Conservation (phyloP, 2,113 vertebrate species). For the Piprites chloris region DNA sequence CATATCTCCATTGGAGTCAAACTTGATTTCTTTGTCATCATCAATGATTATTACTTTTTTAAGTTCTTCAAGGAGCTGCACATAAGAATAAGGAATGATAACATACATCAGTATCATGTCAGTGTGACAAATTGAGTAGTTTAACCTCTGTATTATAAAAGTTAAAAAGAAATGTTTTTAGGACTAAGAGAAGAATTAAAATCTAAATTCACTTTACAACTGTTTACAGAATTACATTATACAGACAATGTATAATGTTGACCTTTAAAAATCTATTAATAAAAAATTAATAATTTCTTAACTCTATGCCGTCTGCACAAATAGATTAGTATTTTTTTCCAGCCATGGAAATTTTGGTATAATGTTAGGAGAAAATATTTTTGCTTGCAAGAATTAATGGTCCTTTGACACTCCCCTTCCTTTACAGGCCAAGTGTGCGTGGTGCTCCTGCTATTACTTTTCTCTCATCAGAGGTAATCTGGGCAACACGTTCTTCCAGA, state of each 20-base stretch:
- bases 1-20: conserved; percentile 80
- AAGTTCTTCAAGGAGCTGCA: conserved; percentile 78
- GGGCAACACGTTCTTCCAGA: neutral
- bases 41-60: conserved; percentile 68
- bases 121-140: neutral
- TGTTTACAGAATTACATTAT: neutral
- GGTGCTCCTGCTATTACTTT: neutral
- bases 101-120: neutral
- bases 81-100: neutral
- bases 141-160: neutral
- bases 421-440: accelerated
- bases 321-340: neutral
- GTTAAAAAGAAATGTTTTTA: neutral
- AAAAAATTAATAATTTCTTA: neutral
- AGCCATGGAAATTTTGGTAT: neutral
- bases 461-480: neutral
- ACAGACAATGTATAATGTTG: neutral
- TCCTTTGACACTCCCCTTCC: neutral
- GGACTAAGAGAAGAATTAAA: neutral
- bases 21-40: conserved; percentile 65
- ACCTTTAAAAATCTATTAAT: neutral
- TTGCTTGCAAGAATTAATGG: neutral
- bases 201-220: neutral
- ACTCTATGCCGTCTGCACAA: neutral
- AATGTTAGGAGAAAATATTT: neutral